phyloP scores from a whole-genome alignment of 1,140 invertebrate species.

The Dendrolimus punctatus region DNA sequence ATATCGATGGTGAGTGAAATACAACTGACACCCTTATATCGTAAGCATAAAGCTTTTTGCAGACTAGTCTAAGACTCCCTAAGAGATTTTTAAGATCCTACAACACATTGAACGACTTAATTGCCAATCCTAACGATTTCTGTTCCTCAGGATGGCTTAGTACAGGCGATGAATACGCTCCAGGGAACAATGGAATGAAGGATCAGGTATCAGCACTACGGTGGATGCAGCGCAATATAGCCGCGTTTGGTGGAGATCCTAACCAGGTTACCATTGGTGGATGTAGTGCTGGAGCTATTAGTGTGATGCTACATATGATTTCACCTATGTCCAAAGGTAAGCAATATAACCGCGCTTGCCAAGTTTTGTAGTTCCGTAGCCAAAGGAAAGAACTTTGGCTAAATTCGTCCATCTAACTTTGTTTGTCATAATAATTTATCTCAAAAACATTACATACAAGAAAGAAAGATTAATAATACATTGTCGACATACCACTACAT shows the following conservation, averaged over 20 bases:
- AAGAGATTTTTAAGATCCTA: background rate
- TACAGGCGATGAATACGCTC: conserved; percentile 74
- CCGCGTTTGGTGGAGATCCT: conserved; percentile 82
- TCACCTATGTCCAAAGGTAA: conserved; percentile 79
- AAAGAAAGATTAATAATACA: no score
- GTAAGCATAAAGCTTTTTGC: no score
- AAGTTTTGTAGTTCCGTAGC: background rate
- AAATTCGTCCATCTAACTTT: background rate
- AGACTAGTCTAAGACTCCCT: background rate
- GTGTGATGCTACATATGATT: conserved; percentile 77
- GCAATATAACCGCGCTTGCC: background rate
- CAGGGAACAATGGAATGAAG: conserved; percentile 82
- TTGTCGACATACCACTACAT: no score
- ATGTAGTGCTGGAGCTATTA: conserved; percentile 79
- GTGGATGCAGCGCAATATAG: conserved; percentile 83
- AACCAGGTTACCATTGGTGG: conserved; percentile 78
- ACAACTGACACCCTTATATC: no score
- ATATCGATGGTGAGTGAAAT: no score
- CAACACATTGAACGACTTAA: background rate
- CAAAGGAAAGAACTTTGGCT: background rate
- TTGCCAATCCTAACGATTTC: background rate
- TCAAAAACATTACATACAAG: no score
- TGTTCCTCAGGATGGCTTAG: conserved; percentile 74
- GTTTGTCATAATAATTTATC: no score
- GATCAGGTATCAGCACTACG: conserved; percentile 81